Evolutionary conservation across 1,140 invertebrate genomes (phyloP), one percentile per base, ranked within the genome.

Genomic region (Cydia fagiglandana): DNA sequence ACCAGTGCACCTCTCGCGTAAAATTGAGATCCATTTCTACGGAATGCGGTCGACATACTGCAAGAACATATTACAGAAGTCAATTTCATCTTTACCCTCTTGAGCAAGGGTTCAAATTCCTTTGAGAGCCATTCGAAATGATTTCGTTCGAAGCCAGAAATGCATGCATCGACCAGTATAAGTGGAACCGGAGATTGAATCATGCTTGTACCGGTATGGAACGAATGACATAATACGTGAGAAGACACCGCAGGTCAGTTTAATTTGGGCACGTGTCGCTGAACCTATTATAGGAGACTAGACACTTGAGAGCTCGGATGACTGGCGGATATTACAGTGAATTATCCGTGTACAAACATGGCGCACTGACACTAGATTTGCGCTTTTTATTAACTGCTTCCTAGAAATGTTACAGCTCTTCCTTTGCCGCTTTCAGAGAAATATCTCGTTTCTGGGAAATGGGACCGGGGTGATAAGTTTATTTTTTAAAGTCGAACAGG

Each of bases 21-120:
- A 83, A 84, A 84, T 84, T 83, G 79, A 83, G 81, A 78, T 78
- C 77, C 77, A 77, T 83, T 80, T 75, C 78, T 64, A 80, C 73
- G 79, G 79, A 81, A 83, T 83, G 81, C 80, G 75, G 77, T 76
- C 78, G 81, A 84, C 79, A 79, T 78, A 77, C 73, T 79, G 76
- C 76, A 78, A 4, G 17, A n/a, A n/a, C 66, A 24, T 9, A 45
- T 70, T 45, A 2, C n/a, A 7, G 20, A 0, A 4, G 1, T 13
- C 15, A 17, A 34, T 45, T 28, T 28, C 77, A 45, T n/a, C n/a
- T 28, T 45, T 76, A 61, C 13, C 75, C 66, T 45, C 68, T 53
- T 76, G 73, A 56, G 61, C n/a, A 34, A 30, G 15, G 5, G 12
- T 13, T 68, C 41, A 75, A 75, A 75, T 77, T 79, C 38, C 61